A percentile compares a stretch with the other conserved stretches of the same genome.
Conservation (phyloP, 2,113 vertebrate genomes). For the Pipa parva region DNA sequence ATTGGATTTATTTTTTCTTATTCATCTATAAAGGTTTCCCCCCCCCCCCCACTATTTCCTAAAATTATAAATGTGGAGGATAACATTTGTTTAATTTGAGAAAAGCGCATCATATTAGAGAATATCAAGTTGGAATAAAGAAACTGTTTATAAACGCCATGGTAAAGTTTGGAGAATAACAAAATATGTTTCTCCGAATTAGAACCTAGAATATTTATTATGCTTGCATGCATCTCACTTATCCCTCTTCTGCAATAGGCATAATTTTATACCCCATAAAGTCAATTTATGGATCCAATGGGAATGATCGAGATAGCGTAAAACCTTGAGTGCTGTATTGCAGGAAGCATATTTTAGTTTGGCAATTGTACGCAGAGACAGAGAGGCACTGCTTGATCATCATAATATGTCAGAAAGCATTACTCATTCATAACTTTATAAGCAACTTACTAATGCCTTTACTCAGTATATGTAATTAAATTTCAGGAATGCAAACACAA, state of each 20-base stretch:
- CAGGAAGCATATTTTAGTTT: constrained; percentile 71
- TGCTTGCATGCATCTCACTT: constrained; percentile 72
- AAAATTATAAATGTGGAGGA: constrained; percentile 1
- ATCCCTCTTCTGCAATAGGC: constrained; percentile 76
- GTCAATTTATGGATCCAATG: constrained; percentile 80
- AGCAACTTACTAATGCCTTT: constrained; percentile 56
- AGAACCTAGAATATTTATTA: constrained; percentile 72
- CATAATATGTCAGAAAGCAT: constrained; percentile 61
- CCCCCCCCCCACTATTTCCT: neutral
- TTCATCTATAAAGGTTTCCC: constrained; percentile 4
- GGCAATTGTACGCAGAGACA: constrained; percentile 66
- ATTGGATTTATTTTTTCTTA: neutral
- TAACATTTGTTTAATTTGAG: constrained; percentile 14
- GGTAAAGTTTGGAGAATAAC: constrained; percentile 17
- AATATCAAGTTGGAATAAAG: constrained; percentile 18
- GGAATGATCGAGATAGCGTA: constrained; percentile 75
- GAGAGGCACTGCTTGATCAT: constrained; percentile 67
- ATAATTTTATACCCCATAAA: constrained; percentile 84
- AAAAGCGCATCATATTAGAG: constrained; percentile 11
- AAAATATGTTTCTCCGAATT: constrained; percentile 63
- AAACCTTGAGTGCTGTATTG: constrained; percentile 69
- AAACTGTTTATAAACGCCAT: constrained; percentile 19
- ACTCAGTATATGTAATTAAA: constrained; percentile 67
- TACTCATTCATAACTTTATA: constrained; percentile 58
- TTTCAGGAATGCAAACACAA: constrained; percentile 50